A percentile compares a stretch with the other conserved stretches of the same genome.
Evolutionary conservation across 2,888 invertebrate species (phyloP).

Genomic region (Anthrax anthrax): DNA sequence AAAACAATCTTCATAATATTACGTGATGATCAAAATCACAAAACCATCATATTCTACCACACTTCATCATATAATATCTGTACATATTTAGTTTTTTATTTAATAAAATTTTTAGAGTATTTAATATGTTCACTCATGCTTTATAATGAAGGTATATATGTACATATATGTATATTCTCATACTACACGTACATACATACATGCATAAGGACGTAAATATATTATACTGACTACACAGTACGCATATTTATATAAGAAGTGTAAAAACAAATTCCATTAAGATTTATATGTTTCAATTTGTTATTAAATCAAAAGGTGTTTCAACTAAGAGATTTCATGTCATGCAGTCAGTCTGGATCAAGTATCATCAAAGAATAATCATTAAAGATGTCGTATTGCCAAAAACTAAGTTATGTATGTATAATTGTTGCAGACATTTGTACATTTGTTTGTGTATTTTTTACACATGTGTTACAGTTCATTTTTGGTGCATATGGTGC

Average conservation of each 20-base stretch:
- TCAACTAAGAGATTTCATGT: background rate
- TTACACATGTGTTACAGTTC: no score
- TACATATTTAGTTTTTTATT: background rate
- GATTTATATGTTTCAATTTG: constrained; percentile 12
- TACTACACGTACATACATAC: constrained; percentile 1
- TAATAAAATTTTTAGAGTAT: background rate
- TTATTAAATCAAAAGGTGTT: constrained; percentile 9
- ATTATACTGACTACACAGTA: no score
- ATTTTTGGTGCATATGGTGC: no score
- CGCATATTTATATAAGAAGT: background rate
- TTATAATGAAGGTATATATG: no score
- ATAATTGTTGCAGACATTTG: no score
- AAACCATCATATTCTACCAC: no score
- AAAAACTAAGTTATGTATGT: no score
- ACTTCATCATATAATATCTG: background rate
- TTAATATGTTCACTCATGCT: background rate
- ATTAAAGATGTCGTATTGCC: no score
- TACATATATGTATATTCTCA: background rate
- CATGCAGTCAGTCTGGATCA: background rate
- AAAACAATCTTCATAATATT: background rate
- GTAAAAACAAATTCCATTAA: constrained; percentile 9
- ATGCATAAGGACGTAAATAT: no score
- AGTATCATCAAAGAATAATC: no score
- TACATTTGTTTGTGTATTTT: no score
- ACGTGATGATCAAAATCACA: background rate